phyloP scores from a whole-genome alignment of 1,140 invertebrate species.

The Patella vulgata region DNA sequence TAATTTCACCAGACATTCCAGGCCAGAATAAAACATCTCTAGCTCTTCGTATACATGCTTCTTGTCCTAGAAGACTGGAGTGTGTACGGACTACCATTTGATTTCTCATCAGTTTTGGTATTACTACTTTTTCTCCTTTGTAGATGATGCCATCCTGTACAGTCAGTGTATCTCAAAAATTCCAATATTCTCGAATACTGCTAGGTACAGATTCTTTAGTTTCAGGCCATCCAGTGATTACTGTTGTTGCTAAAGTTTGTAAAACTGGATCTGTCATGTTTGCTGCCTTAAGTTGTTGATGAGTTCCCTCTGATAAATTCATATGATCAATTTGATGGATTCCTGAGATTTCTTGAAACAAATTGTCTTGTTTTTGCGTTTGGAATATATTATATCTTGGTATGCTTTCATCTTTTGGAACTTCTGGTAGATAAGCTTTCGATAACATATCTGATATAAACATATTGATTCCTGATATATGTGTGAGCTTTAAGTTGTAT shows the following conservation, averaged over 20 bases:
- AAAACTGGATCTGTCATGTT: slow-evolving; percentile 11
- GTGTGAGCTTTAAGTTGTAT: slow-evolving; percentile 6
- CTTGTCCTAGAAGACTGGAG: slow-evolving; percentile 24
- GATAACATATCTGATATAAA: slow-evolving; percentile 13
- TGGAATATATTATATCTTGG: neutral
- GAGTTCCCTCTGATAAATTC: no score
- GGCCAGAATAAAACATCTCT: slow-evolving; percentile 40
- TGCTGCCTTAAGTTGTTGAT: no score
- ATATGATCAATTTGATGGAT: no score
- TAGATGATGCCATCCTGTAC: slow-evolving; percentile 34
- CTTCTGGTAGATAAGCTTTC: slow-evolving; percentile 1
- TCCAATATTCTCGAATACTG: slow-evolving; percentile 18
- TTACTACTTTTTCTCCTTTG: slow-evolving; percentile 20
- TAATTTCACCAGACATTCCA: slow-evolving; percentile 29
- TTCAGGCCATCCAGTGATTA: slow-evolving; percentile 20
- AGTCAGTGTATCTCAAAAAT: slow-evolving; percentile 21
- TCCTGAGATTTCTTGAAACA: slow-evolving; percentile 3
- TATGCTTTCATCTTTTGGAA: neutral
- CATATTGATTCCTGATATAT: slow-evolving; percentile 6
- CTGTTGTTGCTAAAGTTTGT: slow-evolving; percentile 11
- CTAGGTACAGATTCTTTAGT: slow-evolving; percentile 8
- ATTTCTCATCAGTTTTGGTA: slow-evolving; percentile 17
- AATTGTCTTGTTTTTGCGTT: neutral
- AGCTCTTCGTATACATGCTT: slow-evolving; percentile 26
- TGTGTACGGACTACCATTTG: slow-evolving; percentile 31